phyloP scores from a whole-genome alignment of 2,888 invertebrate species.

The Exocentrus adspersus region DNA sequence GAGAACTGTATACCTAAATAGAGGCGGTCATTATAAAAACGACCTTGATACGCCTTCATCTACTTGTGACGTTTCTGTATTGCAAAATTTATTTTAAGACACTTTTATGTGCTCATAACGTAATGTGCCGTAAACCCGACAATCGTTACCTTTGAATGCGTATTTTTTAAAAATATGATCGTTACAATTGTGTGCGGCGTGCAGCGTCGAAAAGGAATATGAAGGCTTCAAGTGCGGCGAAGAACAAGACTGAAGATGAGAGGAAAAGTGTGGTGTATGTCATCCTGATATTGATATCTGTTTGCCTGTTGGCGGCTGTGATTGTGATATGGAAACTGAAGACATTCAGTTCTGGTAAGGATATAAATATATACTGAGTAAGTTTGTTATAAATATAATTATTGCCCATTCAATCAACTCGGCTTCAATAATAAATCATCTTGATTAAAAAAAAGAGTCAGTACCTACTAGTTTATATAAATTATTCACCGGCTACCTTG shows the following conservation, averaged over 20 bases:
- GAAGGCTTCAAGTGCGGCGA: neutral
- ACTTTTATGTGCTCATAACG: slow-evolving; percentile 21
- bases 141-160: neutral
- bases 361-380: too few species aligned
- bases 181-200: neutral
- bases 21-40: slow-evolving; percentile 2
- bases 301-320: slow-evolving; percentile 28
- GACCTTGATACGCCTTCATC: slow-evolving; percentile 25
- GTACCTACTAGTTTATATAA: neutral
- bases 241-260: slow-evolving; percentile 26
- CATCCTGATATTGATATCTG: slow-evolving; percentile 33
- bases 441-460: too few species aligned
- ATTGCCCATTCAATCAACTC: too few species aligned
- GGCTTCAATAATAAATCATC: too few species aligned
- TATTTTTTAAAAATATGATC: neutral
- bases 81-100: slow-evolving; percentile 34
- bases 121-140: slow-evolving; percentile 16
- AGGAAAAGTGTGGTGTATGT: slow-evolving; percentile 31
- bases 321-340: slow-evolving; percentile 34
- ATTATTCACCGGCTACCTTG: neutral
- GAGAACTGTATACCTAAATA: neutral
- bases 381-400: too few species aligned
- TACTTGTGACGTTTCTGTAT: slow-evolving; percentile 14
- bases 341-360: slow-evolving; percentile 33
- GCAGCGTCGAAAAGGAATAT: neutral